These are phyloP conservation scores for Anastatus disparis DNA, from an alignment of 1,140 invertebrate species.

Conservation along the genomic window DNA sequence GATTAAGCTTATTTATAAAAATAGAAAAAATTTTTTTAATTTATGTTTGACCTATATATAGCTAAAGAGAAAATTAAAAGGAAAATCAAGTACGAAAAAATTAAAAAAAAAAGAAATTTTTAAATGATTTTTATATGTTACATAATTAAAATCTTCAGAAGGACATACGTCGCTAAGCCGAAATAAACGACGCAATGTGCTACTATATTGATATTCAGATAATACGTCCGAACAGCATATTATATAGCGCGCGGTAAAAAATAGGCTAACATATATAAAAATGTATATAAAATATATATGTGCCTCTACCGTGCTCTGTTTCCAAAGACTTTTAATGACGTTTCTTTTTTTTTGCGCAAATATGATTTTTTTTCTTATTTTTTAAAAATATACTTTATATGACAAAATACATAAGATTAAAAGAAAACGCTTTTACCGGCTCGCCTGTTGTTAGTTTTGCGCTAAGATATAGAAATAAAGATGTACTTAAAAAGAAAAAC, in stretches of 20 bases:
- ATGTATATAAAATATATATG: not conserved
- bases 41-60: not conserved
- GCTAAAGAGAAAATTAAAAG: not conserved
- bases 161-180: constrained; percentile 27
- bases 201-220: constrained; percentile 32
- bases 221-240: constrained; percentile 14
- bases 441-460: not conserved
- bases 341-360: constrained; percentile 23
- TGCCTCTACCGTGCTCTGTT: constrained; percentile 17
- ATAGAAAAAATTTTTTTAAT: too few relatives aligned
- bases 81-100: not conserved
- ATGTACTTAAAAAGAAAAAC: constrained; percentile 4
- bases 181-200: constrained; percentile 29
- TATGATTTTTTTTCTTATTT: constrained; percentile 27
- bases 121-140: not conserved
- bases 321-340: constrained; percentile 37
- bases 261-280: too few relatives aligned
- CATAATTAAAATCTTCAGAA: constrained; percentile 25
- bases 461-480: not conserved
- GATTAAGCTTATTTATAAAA: too few relatives aligned
- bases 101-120: not conserved
- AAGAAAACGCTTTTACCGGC: constrained; percentile 25
- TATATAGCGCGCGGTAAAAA: constrained; percentile 1
- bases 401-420: not conserved
- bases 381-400: constrained; percentile 8